Evolutionary conservation across 2,888 invertebrate genomes (phyloP), one percentile per base, ranked within the genome.

Genomic region (Metellina segmentata): DNA sequence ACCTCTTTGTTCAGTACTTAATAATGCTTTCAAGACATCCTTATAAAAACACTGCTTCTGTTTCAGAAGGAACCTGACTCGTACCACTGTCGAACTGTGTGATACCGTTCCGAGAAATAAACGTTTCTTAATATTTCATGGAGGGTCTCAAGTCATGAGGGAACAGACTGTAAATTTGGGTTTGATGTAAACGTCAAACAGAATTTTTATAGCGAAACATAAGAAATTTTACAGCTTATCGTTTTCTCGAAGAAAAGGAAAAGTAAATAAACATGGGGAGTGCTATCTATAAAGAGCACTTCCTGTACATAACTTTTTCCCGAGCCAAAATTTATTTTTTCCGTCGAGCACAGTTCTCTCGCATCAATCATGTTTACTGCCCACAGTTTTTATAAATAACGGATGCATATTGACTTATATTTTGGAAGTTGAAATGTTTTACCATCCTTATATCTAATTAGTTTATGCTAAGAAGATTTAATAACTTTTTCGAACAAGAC

Each of bases 151-250:
- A 49, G 77, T 77, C 77, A 48, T 77, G 8, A 49, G 77, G 77
- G 77, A 49, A 49, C n/a, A 49, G 77, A 49, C 74, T 74, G 20
- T 52, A 53, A 85, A 85, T 85, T 85, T 74, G n/a, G 20, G 74
- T 85, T 85, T 85, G 20, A 74, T 85, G 74, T 71, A 85, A 85
- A 85, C 85, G 85, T 74, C 85, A 85, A 74, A 85, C 74, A 85
- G 85, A 85, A 85, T 85, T 85, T 85, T 85, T 77, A 77, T 49
- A 49, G 49, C 49, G 49, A 49, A 77, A 49, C 49, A 77, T 77
- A 77, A 77, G 49, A 77, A 34, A 49, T 48, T 77, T 77, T 77
- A 77, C 49, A 48, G 77, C 49, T 77, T 77, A 77, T 77, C 77
- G 34, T 77, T 77, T 77, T 6, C 48, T 48, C 49, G 5, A 74